Conservation (phyloP, 2,113 vertebrate species). For the Emydocephalus ijimae region DNA sequence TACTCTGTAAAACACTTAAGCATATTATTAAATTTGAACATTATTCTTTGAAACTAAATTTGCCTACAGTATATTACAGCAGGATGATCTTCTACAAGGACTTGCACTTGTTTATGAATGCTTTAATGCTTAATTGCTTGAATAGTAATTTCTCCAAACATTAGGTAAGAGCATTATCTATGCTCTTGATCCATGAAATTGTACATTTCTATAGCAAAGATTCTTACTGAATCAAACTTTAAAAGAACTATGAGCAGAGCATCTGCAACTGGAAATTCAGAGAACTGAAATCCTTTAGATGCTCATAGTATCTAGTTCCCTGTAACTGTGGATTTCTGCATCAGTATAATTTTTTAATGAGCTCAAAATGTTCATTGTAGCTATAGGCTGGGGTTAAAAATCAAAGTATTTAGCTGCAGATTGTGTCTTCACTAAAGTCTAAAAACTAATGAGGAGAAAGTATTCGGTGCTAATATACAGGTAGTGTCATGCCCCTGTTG, state of each 20-base stretch:
- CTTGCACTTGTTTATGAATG: neutral
- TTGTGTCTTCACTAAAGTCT: neutral
- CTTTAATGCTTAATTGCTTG: neutral
- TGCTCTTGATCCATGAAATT: neutral
- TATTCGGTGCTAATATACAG: neutral
- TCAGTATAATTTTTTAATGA: neutral
- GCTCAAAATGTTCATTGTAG: slow-evolving; percentile 11
- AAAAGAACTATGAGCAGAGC: neutral
- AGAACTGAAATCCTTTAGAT: neutral
- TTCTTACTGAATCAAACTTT: neutral
- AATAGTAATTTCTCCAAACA: neutral
- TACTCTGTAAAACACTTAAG: neutral
- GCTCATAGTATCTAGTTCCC: neutral
- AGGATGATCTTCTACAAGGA: neutral
- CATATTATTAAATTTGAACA: neutral
- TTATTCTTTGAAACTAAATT: neutral
- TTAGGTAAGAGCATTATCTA: neutral
- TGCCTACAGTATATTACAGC: neutral
- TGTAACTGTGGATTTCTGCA: slow-evolving; percentile 10
- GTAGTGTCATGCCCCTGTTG: neutral
- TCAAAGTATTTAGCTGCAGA: neutral
- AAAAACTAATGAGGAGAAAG: neutral
- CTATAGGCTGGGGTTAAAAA: slow-evolving; percentile 7
- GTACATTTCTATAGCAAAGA: too few species aligned
- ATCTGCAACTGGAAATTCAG: neutral